Evolutionary conservation across 2,113 vertebrate species (phyloP), one percentile per base, ranked within the genome.

Genomic region (Daboia siamensis): DNA sequence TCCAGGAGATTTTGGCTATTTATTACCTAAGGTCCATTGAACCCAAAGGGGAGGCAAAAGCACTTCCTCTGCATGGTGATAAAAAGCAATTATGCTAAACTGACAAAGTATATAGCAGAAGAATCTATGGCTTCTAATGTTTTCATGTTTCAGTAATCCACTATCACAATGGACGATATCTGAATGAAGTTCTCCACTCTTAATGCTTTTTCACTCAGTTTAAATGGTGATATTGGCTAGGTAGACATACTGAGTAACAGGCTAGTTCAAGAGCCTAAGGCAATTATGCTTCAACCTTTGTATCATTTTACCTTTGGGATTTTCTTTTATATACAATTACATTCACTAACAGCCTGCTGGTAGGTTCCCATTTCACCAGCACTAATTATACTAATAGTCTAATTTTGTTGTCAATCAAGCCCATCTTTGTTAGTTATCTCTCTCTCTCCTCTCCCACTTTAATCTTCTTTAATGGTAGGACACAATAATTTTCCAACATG

Each of bases 371-470:
- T 86, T 87, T 87, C 55, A 61, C 48, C 46, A 44, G 29, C 44
- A 26, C 44, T 86, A 90, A 92, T 90, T 86, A 51, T 51, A 69
- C 48, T 48, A 87, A 93, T 90, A 87, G 69, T 56, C 59, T 46
- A n/a, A 87, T 90, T 74, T 90, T 61, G 69, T 46, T 74, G 39
- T 89, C 85, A 87, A 39, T 59, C 26, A 33, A 20, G 8, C 12
- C 51, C 8, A 20, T 1, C 12, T 59, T 33, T 57, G 21, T 39
- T 55, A 10, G 54, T 20, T 64, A 20, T 1, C 15, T 56, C 46
- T 57, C 46, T 89, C 1, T 3, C 44, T 5, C 13, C 46, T 2
- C 20, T 5, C 86, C 2, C 11, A 24, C 4, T 64, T 15, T 61
- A 15, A 57, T 51, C 15, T 46, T 59, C 6, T 59, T 86, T 52